Evolutionary conservation across 2,888 invertebrate species (phyloP), one percentile per base, ranked within the genome.

Genomic region (Apotomis betuletana): DNA sequence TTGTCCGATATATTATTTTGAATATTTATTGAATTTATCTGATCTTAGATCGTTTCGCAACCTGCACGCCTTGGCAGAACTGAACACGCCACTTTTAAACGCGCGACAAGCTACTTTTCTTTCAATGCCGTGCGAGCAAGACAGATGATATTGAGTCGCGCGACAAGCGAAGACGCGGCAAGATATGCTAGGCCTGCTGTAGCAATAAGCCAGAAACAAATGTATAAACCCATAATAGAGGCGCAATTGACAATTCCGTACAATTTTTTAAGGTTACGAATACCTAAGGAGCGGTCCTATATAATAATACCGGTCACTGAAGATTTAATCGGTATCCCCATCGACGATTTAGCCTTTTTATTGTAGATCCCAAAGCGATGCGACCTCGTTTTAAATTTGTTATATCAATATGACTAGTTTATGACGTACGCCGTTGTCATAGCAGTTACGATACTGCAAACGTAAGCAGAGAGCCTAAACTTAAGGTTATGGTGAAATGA

Each of bases 381-480:
- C 52, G 55, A 41, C 70, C 70, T 71, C 60, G 61, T 41, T 61
- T 61, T 61, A 70, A 46, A 70, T 64, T 64, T 67, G 57, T 49
- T 67, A 61, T 62, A 49, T 67, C 60, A 71, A 71, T 67, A 51
- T 65, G 67, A 57, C 41, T 63, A 46, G 61, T 41, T 6, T 54
- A 41, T 71, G 67, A 61, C 61, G 67, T 36, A 15, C 27, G 13
- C 15, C 8, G 0, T 59, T 46, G 54, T 64, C 63, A 52, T n/a
- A 6, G 15, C 13, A 27, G 65, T 65, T 46, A 55, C 55, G 55
- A 55, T 27, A 44, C 54, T 49, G 64, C 54, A 41, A 54, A 12
- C 54, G 27, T 54, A 27, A 41, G 9, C 27, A 44, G n/a, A 44
- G 55, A 44, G 68, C 46, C 12, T 59, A 54, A 38, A 5, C 9